Conservation (phyloP, 2,888 invertebrate genomes). For the Tipula confusa region DNA sequence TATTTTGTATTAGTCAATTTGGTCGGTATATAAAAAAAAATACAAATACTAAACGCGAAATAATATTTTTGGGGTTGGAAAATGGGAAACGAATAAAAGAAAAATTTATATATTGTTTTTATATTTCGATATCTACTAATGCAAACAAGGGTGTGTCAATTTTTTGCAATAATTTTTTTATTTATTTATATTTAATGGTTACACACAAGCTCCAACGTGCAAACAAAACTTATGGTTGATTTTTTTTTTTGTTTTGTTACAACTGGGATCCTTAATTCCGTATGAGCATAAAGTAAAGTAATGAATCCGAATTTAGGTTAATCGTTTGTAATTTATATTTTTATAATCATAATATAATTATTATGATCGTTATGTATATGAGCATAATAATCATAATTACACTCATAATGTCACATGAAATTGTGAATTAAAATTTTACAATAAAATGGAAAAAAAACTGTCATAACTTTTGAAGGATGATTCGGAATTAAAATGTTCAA, state of each 20-base stretch:
- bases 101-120: neutral
- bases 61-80: neutral
- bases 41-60: neutral
- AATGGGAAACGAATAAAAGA: neutral
- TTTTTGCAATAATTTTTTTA: neutral
- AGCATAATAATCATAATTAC: constrained; percentile 8
- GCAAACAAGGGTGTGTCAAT: constrained; percentile 21
- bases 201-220: neutral
- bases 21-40: neutral
- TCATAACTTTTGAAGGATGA: neutral
- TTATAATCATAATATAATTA: neutral
- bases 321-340: constrained; percentile 13
- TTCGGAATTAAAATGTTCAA: neutral
- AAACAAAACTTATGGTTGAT: too few relatives aligned
- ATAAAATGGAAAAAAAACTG: neutral
- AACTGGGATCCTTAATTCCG: neutral
- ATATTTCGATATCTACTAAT: neutral
- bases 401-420: neutral
- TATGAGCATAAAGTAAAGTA: constrained; percentile 27
- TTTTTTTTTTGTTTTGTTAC: too few relatives aligned
- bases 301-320: constrained; percentile 29
- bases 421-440: neutral
- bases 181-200: neutral
- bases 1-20: neutral
- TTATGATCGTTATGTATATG: neutral